These are phyloP conservation scores for Hassar affinis DNA, from an alignment of 2,113 vertebrate genomes.

Conservation along the genomic window DNA sequence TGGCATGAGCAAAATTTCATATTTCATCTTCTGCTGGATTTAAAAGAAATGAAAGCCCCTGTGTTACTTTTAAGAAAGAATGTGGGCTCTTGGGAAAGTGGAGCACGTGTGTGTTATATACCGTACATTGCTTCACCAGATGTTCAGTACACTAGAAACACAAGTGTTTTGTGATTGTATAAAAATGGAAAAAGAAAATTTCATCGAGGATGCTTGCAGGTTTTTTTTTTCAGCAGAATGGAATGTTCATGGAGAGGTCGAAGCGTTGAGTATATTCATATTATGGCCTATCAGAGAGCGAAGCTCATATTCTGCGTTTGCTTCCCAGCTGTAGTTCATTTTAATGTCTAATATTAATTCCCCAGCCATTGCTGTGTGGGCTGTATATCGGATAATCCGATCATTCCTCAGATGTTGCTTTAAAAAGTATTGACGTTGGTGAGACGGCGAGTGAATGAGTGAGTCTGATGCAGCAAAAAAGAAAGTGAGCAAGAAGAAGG, in stretches of 20 bases:
- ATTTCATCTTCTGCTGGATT: background rate
- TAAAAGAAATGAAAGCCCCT: slow-evolving; percentile 12
- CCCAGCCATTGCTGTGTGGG: slow-evolving; percentile 5
- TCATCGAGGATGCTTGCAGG: background rate
- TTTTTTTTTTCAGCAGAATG: background rate
- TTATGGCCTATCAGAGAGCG: background rate
- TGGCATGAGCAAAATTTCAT: slow-evolving; percentile 13
- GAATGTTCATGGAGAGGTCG: background rate
- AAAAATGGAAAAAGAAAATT: background rate
- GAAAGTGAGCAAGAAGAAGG: background rate
- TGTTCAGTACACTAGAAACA: background rate
- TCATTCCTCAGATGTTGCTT: slow-evolving; percentile 8
- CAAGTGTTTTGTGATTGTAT: background rate
- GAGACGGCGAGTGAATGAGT: background rate
- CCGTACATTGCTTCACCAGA: too few species aligned
- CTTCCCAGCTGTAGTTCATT: background rate
- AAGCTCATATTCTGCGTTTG: background rate
- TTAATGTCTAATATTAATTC: slow-evolving; percentile 34
- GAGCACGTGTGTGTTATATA: background rate
- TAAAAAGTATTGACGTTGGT: slow-evolving; percentile 15
- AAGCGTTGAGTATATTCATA: background rate
- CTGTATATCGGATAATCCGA: slow-evolving; percentile 28
- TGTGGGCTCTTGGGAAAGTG: background rate
- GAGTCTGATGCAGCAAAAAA: slow-evolving; percentile 24
- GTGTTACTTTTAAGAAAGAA: slow-evolving; percentile 13